These are phyloP conservation scores for Drosophila pectinifera DNA, from an alignment of 1,140 invertebrate species.

Conservation along the genomic window DNA sequence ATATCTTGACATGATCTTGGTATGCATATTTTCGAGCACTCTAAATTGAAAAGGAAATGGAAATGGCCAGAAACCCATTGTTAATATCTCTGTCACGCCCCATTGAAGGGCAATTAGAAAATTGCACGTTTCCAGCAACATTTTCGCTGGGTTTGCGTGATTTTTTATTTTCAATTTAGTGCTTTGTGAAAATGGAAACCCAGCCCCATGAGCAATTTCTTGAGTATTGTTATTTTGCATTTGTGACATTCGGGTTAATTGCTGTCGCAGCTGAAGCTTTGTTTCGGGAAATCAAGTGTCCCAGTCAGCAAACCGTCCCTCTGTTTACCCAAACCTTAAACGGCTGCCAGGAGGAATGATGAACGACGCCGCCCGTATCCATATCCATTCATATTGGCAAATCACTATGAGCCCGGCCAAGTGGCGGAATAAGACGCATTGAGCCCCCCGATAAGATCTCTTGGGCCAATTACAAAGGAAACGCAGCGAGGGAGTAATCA, in stretches of 20 bases:
- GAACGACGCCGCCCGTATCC: conserved; percentile 18
- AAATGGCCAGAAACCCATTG: conserved; percentile 45
- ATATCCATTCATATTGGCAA: conserved; percentile 46
- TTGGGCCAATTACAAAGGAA: conserved; percentile 25
- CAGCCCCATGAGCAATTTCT: conserved; percentile 45
- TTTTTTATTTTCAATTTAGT: conserved; percentile 5
- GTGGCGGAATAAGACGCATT: conserved; percentile 50
- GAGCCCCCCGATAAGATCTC: conserved; percentile 40
- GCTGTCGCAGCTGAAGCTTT: conserved; percentile 33
- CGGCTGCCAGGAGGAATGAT: conserved; percentile 38
- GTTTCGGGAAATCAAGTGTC: conserved; percentile 24
- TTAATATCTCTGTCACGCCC: conserved; percentile 56
- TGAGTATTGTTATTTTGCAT: conserved; percentile 42
- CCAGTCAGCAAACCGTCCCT: conserved; percentile 12
- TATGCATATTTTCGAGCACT: conserved; percentile 14
- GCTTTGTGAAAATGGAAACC: conserved; percentile 42
- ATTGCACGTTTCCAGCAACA: conserved; percentile 42
- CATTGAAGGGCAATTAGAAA: conserved; percentile 60
- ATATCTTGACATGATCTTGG: conserved; percentile 42
- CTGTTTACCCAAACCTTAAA: conserved; percentile 28
- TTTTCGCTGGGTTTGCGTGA: conserved; percentile 32
- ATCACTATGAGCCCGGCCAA: conserved; percentile 32
- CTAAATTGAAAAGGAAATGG: neutral
- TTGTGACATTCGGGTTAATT: conserved; percentile 52
- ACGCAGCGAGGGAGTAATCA: conserved; percentile 28